Base-by-base conservation (phyloP, 2,888 invertebrate species). In the Trichopria drosophilae region DNA sequence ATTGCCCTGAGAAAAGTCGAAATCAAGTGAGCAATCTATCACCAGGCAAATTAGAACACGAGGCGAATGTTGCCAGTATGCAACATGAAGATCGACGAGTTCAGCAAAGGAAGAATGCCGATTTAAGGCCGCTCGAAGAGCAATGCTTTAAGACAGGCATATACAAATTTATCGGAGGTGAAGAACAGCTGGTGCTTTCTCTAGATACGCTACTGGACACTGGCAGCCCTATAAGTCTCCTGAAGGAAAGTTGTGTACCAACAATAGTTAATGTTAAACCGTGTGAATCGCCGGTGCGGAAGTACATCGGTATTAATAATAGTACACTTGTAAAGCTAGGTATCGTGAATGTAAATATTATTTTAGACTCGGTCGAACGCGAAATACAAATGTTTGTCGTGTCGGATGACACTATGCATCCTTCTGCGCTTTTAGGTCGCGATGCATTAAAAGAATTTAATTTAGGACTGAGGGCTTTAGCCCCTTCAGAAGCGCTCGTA, bases 1-100 rank as follows among this genome's bases (percentile, higher is more conserved):
- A 41, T 16, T 41, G 29, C 26, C 41, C 41, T 9, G n/a, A 9
- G 29, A 35, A 32, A 32, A 32, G 13, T 32, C 20, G 18, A 16
- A 6, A 39, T 9, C 39, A 39, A 18, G 26, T 39, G 24, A 19
- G 5, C 13, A 12, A 32, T 4, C 13, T 18, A 13, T 3, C 2
- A 18, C 10, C 10, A 3, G 32, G 19, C 16, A 13, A 32, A 5
- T 13, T 19, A 13, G 7, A 13, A 32, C 32, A n/a, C n/a, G 28
- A 4, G 19, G 32, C 7, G 15, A n/a, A 31, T 5, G 32, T 9
- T 2, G 19, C 19, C 13, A 12, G 19, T 10, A n/a, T n/a, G n/a
- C n/a, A n/a, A n/a, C n/a, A n/a, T n/a, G n/a, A n/a, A n/a, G n/a
- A n/a, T n/a, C 2, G 6, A 9, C 15, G 10, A 9, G 15, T 16